Evolutionary conservation across 2,797 vertebrate species (phyloP).

Genomic region (Tiaroga cobitis): DNA sequence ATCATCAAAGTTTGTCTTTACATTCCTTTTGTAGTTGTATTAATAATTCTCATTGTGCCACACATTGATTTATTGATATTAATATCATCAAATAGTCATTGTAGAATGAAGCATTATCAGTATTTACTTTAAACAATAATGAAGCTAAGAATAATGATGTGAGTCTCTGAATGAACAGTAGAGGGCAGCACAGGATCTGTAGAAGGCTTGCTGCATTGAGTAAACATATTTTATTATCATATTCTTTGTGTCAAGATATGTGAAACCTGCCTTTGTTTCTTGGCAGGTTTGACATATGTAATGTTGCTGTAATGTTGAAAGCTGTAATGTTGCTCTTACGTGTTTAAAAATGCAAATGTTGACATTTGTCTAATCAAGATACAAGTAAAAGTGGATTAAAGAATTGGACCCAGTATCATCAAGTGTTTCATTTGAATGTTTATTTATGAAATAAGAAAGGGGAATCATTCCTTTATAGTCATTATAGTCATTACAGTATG

Average conservation of each 20-base stretch:
- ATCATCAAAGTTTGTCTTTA: background rate
- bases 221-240: background rate
- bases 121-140: background rate
- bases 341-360: background rate
- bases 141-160: background rate
- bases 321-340: background rate
- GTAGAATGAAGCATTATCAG: background rate
- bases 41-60: background rate
- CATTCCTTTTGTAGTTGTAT: background rate
- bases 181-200: constrained; percentile 4
- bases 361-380: background rate
- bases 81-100: background rate
- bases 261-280: background rate
- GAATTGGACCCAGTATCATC: background rate
- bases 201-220: background rate
- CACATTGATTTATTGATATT: background rate
- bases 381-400: background rate
- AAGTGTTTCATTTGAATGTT: constrained; percentile 38
- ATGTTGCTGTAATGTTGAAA: no score
- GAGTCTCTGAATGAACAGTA: background rate
- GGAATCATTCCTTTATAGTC: constrained; percentile 29
- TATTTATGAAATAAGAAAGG: constrained; percentile 45
- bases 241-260: background rate
- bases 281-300: no score
- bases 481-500: constrained; percentile 25